Base-by-base conservation (phyloP, 1,140 invertebrate genomes). In the Heliconius eleuchia region DNA sequence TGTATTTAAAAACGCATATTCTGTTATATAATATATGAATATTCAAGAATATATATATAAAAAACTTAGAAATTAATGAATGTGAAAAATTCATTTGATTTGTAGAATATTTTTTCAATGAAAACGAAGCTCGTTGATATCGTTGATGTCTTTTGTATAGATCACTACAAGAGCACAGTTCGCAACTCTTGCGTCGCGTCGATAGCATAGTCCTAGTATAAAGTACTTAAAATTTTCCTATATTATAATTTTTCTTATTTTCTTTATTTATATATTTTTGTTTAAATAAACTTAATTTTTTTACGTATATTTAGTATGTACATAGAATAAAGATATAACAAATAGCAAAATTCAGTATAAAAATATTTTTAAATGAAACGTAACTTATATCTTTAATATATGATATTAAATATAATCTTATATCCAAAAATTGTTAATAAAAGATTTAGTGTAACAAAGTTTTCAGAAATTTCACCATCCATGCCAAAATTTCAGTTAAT, bases 131-230 rank as follows among this genome's bases (percentile, higher is more conserved):
- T 79, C 83, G 83, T 85, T 85, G 82, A 83, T 80, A 82, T 85
- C 82, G 83, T 85, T 85, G 82, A 83, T 80, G 84, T 85, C 82
- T 85, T 83, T 85, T 82, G 27, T 78, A 80, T 55, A 55, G n/a
- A 30, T 18, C 23, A 9, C 13, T 30, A 66, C 23, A 3, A 66
- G 60, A 27, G 1, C 27, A 66, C 27, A 30, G 3, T 30, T 23
- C 13, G 60, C 27, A 37, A 66, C 60, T 66, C 60, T 66, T 30
- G 60, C 60, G 60, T 27, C 60, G 60, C 3, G 42, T 46, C 42
- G 42, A 46, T 46, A 46, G 42, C 42, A 46, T 46, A 46, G 13
- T 66, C 13, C 60, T 13, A 27, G 27, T 30, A n/a, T 66, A 3
- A 13, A 30, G 9, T 60, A 27, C 2, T 66, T 66, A 30, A 66